Evolutionary conservation across 2,888 invertebrate genomes (phyloP).

Genomic region (Neoascia interrupta): DNA sequence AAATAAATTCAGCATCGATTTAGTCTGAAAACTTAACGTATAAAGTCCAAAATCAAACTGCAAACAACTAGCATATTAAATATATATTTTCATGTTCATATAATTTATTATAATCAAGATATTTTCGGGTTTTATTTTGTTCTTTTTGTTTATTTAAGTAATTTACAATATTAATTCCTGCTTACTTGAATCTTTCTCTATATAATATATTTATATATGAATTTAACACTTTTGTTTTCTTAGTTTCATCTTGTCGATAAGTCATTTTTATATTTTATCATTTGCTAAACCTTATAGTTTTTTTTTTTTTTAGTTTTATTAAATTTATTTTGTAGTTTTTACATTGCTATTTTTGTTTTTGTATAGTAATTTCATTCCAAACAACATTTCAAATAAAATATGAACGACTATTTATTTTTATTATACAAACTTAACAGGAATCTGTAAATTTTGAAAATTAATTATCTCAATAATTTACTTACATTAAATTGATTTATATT

Average conservation of each 20-base stretch:
- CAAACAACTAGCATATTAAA: constrained; percentile 61
- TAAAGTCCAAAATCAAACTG: background rate
- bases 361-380: background rate
- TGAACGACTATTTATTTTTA: constrained; percentile 7
- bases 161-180: constrained; percentile 54
- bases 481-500: constrained; percentile 33
- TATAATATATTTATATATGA: constrained; percentile 5
- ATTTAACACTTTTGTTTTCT: constrained; percentile 38
- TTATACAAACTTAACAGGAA: constrained; percentile 57
- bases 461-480: constrained; percentile 2
- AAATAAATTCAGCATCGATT: too few relatives aligned
- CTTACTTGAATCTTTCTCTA: constrained; percentile 26
- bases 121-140: constrained; percentile 30
- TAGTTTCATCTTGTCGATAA: constrained; percentile 13
- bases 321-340: constrained; percentile 26
- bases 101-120: constrained; percentile 56
- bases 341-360: too few relatives aligned
- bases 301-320: constrained; percentile 24
- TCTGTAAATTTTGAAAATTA: background rate
- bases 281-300: constrained; percentile 23
- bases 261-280: constrained; percentile 16
- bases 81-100: constrained; percentile 69
- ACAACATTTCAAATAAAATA: constrained; percentile 14
- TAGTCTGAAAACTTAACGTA: too few relatives aligned
- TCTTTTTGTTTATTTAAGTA: constrained; percentile 38